phyloP scores from a whole-genome alignment of 2,113 vertebrate genomes.

The Plecturocebus donacophilus region DNA sequence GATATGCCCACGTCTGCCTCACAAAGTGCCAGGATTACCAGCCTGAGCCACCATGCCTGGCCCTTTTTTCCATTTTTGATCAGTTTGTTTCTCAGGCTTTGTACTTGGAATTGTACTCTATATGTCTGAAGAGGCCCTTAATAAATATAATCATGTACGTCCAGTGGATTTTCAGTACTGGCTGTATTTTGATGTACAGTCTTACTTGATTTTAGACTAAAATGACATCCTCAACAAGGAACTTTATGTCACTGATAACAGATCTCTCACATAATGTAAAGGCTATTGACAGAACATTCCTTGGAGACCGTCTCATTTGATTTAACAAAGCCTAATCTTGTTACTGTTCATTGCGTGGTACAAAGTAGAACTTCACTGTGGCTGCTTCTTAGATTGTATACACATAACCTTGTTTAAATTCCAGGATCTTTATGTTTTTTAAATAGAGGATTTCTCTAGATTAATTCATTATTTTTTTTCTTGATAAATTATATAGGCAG shows the following conservation, averaged over 20 bases:
- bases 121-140: neutral
- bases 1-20: too few relatives aligned
- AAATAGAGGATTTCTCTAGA: constrained; percentile 45
- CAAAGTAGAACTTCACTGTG: constrained; percentile 64
- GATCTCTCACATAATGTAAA: constrained; percentile 39
- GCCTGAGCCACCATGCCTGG: too few relatives aligned
- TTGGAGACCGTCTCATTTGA: constrained; percentile 49
- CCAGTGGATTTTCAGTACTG: constrained; percentile 5
- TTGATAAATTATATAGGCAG: constrained; percentile 49
- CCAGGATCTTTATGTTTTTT: constrained; percentile 21
- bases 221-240: constrained; percentile 59
- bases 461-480: constrained; percentile 35
- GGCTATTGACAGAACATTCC: constrained; percentile 56
- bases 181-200: constrained; percentile 47
- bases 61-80: constrained; percentile 39
- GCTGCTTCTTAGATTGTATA: constrained; percentile 23
- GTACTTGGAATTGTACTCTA: constrained; percentile 40
- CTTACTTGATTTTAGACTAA: constrained; percentile 58
- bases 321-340: constrained; percentile 72
- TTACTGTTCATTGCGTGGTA: constrained; percentile 60
- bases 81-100: constrained; percentile 52
- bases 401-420: constrained; percentile 38
- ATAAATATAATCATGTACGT: neutral
- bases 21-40: too few relatives aligned
- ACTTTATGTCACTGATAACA: constrained; percentile 54